These are phyloP conservation scores for Trichogramma dendrolimi DNA, from an alignment of 2,888 invertebrate genomes.

Conservation along the genomic window DNA sequence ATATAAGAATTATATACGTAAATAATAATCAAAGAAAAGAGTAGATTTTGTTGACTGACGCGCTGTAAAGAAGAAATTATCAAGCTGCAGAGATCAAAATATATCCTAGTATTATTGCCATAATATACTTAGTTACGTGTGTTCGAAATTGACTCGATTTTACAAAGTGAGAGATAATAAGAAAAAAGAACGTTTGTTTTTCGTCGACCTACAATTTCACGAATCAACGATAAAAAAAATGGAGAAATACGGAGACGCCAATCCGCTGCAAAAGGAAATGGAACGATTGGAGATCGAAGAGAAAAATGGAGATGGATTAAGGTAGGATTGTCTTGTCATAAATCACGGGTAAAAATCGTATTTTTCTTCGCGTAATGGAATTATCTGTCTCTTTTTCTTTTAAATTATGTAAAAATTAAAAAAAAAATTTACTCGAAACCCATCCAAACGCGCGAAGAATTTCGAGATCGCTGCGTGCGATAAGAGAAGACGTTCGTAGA, in stretches of 20 bases:
- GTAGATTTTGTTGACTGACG: not conserved
- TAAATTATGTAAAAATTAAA: too few species aligned
- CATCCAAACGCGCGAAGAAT: too few species aligned
- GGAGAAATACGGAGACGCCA: constrained; percentile 48
- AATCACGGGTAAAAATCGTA: not conserved
- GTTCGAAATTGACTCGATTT: not conserved
- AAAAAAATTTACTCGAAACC: too few species aligned
- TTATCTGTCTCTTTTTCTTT: too few species aligned
- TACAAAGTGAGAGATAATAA: constrained; percentile 2
- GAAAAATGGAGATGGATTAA: constrained; percentile 47
- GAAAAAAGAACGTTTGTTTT: constrained; percentile 19
- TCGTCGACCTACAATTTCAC: constrained; percentile 23
- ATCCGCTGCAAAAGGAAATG: constrained; percentile 47
- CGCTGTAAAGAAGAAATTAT: too few species aligned
- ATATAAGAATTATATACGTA: constrained; percentile 15
- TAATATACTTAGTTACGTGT: constrained; percentile 3
- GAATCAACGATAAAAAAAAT: constrained; percentile 39
- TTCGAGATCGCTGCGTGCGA: too few species aligned
- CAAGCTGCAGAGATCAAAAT: not conserved
- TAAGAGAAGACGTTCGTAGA: too few species aligned
- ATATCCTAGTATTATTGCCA: constrained; percentile 5
- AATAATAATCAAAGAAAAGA: constrained; percentile 17
- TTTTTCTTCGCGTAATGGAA: not conserved
- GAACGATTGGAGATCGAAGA: constrained; percentile 49
- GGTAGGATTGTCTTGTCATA: constrained; percentile 36